Percentiles rank a stretch among this genome's conserved stretches.
phyloP scores from a whole-genome alignment of 2,797 vertebrate species.

The Cephalopachus bancanus region DNA sequence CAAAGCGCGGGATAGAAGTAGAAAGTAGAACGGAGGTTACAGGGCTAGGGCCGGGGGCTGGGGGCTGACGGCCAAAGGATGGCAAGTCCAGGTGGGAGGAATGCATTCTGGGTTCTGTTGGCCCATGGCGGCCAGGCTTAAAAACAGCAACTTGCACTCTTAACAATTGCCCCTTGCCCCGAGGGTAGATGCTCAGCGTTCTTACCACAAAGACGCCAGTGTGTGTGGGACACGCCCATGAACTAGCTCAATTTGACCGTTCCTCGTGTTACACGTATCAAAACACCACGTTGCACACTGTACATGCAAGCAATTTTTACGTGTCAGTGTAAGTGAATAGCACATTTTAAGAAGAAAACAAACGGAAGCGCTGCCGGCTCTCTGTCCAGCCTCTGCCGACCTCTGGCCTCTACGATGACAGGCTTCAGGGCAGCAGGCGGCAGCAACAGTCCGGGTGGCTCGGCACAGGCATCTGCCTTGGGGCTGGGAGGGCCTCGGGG shows the following conservation, averaged over 20 bases:
- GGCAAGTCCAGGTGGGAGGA: too few species aligned
- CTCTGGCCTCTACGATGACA: too few species aligned
- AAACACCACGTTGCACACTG: too few species aligned
- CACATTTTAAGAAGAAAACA: not conserved
- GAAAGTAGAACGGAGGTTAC: not conserved
- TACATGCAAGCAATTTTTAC: not conserved
- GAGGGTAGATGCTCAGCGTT: too few species aligned
- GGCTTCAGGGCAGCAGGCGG: not conserved
- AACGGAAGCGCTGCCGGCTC: not conserved
- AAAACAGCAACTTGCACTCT: too few species aligned
- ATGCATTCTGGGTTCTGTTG: too few species aligned
- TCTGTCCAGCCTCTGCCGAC: too few species aligned
- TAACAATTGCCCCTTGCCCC: too few species aligned
- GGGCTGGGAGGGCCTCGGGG: not conserved
- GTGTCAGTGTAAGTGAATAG: not conserved
- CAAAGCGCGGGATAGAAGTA: not conserved
- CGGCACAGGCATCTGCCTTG: fast-evolving
- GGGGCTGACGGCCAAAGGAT: too few species aligned
- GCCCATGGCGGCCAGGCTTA: too few species aligned
- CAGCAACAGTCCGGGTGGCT: not conserved
- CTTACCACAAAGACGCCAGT: not conserved
- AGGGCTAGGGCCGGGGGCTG: too few species aligned
- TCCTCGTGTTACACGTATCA: too few species aligned
- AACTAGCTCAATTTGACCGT: not conserved
- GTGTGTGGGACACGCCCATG: not conserved